Conservation (phyloP, 35 echinoderm and acorn worm genomes). For the Apostichopus parvimensis region DNA sequence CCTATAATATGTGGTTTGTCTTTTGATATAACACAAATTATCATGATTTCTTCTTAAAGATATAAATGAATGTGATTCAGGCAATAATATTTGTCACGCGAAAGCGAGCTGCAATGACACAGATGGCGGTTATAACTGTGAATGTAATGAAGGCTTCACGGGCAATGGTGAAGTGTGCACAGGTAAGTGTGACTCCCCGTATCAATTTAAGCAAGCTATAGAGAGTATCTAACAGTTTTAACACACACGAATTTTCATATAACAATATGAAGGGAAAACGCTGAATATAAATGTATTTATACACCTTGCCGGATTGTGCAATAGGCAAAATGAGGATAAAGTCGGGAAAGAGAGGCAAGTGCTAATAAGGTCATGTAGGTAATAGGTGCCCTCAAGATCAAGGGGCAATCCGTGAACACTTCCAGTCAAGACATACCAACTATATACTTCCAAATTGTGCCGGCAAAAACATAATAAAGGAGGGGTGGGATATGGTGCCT, state of each 20-base stretch:
- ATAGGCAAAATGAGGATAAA: no score
- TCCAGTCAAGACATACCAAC: no score
- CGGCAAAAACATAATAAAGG: no score
- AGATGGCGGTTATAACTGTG: background rate
- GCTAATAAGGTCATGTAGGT: no score
- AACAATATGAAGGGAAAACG: background rate
- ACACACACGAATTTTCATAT: background rate
- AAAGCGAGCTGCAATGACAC: slow-evolving; percentile 29
- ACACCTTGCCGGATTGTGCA: no score
- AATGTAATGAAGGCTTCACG: background rate
- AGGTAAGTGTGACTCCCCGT: background rate
- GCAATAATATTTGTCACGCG: background rate
- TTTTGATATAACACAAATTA: no score
- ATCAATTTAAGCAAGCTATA: background rate
- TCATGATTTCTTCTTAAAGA: background rate
- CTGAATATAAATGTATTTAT: background rate
- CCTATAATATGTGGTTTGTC: no score
- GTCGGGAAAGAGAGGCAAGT: no score
- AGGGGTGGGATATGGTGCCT: no score
- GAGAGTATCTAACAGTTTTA: background rate
- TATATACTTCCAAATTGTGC: no score
- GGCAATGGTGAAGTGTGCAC: slow-evolving; percentile 43
- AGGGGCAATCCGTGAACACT: no score
- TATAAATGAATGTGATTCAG: slow-evolving; percentile 45
- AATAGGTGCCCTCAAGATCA: no score